Evolutionary conservation across 2,113 vertebrate species (phyloP).

Genomic region (Tragulus kanchil): DNA sequence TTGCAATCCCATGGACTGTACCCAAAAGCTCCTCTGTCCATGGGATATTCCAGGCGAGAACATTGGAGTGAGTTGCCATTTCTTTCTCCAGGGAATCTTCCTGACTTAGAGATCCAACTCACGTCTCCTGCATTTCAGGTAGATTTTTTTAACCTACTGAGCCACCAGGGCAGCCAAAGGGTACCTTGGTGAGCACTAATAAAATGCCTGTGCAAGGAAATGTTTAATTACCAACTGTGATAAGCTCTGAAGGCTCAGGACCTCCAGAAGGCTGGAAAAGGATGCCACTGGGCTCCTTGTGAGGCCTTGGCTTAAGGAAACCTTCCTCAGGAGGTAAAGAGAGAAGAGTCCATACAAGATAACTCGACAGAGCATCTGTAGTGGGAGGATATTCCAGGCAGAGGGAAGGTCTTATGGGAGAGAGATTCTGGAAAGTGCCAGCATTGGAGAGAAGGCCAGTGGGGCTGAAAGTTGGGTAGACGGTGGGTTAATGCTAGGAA

Average conservation of each 20-base stretch:
- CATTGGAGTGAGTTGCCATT: neutral
- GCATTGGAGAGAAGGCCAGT: neutral
- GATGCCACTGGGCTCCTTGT: neutral
- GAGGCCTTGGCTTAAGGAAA: neutral
- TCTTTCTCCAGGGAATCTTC: neutral
- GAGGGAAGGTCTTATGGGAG: neutral
- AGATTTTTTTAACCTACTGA: neutral
- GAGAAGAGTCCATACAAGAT: neutral
- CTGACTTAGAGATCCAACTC: neutral
- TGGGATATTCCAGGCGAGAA: neutral
- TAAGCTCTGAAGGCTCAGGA: neutral
- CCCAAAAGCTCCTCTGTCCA: neutral
- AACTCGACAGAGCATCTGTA: neutral
- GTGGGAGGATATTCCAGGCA: neutral
- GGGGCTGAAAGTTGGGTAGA: neutral
- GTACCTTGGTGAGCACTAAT: neutral
- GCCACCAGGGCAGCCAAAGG: neutral
- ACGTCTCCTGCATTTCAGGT: neutral
- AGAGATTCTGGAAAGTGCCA: neutral
- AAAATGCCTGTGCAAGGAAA: neutral
- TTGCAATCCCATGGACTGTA: neutral
- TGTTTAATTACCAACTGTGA: neutral
- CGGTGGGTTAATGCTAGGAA: neutral
- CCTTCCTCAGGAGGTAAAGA: neutral
- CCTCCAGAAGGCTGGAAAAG: neutral